Percentiles rank a stretch among this genome's conserved stretches.
Conservation (phyloP, 2,888 invertebrate genomes). For the Tubiluchus corallicola region DNA sequence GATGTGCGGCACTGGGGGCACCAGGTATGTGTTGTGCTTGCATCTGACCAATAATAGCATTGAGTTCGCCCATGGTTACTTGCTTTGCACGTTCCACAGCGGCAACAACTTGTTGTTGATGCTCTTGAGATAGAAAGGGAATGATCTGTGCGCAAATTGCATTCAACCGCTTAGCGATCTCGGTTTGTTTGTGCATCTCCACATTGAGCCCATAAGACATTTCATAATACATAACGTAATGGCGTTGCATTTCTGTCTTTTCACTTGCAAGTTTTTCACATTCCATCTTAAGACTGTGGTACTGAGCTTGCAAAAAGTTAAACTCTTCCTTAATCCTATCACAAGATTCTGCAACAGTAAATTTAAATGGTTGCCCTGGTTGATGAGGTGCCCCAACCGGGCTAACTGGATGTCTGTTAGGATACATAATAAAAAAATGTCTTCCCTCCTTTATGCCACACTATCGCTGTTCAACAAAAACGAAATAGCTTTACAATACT, state of each 20-base stretch:
- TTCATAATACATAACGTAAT: conserved; percentile 97
- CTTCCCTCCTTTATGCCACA: too few species aligned
- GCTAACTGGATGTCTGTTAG: too few species aligned
- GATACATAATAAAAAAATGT: too few species aligned
- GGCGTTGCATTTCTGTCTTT: conserved; percentile 96
- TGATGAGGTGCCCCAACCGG: conserved; percentile 44
- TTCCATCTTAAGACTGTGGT: conserved; percentile 87
- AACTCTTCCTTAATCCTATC: conserved; percentile 91
- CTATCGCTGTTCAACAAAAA: too few species aligned
- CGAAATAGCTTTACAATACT: too few species aligned
- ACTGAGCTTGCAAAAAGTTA: conserved; percentile 82
- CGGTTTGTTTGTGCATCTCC: conserved; percentile 95
- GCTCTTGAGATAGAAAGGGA: conserved; percentile 86
- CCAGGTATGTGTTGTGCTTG: conserved; percentile 42
- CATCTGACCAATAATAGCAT: conserved; percentile 90
- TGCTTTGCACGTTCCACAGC: conserved; percentile 94
- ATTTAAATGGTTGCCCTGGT: conserved; percentile 74
- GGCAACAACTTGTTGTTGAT: conserved; percentile 86
- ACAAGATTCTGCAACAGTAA: conserved; percentile 77
- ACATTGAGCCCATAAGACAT: conserved; percentile 88
- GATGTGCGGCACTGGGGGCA: neutral
- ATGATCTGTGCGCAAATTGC: conserved; percentile 89
- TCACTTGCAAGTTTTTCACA: conserved; percentile 92
- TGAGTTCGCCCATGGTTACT: conserved; percentile 90
- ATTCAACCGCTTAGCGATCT: conserved; percentile 90